Base-by-base conservation (phyloP, 53 echinoderm and acorn worm genomes). In the Echinometra lucunter region DNA sequence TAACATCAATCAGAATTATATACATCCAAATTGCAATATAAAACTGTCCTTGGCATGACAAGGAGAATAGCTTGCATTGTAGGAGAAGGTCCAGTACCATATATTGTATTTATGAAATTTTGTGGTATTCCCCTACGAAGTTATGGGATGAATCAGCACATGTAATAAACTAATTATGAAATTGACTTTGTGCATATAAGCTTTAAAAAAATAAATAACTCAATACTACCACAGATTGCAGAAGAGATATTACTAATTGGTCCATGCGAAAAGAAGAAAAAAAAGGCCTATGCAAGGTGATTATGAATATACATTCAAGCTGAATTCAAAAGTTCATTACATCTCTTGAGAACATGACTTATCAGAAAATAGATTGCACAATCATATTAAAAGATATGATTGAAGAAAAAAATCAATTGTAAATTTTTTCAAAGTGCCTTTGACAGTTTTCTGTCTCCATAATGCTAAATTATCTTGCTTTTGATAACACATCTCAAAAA, bases 11-110 rank as follows among this genome's bases (percentile, higher is more conserved):
- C 28, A 85, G 81, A 44, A 47, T 13, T 85, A 47, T 85, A 49
- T 85, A 85, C 85, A 85, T 85, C 53, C 5, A 81, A 85, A 85
- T 85, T 49, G 85, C 85, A 85, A 13, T 85, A 85, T 19, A 85
- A 83, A 85, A 85, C 40, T 25, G 27, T 47, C 49, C 28, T 47
- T 85, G 47, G 13, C 78, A 78, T 19, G 9, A n/a, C 7, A 69
- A 1, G 10, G 13, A 8, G 9, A 69, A 69, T 34, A 11, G 1
- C 6, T 69, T 69, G 69, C 69, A 69, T 34, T 10, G 32, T 40
- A 44, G 44, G 81, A 37, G n/a, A n/a, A 74, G 8, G 16, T 74
- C 74, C 32, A 74, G n/a, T n/a, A n/a, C n/a, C 30, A 74, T 35
- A 32, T 74, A 17, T 12, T 3, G 15, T 74, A 35, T 53, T 74